Evolutionary conservation across 2,888 invertebrate genomes (phyloP).

Genomic region (Diarsia dahlii): DNA sequence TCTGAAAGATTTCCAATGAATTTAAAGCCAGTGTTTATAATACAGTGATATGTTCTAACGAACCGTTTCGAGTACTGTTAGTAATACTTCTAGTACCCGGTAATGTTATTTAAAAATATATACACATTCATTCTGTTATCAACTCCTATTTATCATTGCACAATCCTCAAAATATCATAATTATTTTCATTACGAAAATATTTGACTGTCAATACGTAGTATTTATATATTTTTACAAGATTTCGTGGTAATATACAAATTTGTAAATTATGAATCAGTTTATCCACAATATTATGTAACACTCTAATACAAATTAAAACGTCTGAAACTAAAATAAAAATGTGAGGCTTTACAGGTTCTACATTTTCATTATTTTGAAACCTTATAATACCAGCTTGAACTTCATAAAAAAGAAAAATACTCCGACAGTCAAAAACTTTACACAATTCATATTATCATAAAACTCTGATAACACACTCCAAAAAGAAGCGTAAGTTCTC

Average conservation of each 20-base stretch:
- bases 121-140: slow-evolving; percentile 47
- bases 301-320: background rate
- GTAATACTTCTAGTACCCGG: slow-evolving; percentile 70
- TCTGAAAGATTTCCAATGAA: background rate
- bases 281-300: background rate
- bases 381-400: background rate
- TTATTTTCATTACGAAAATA: slow-evolving; percentile 23
- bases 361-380: background rate
- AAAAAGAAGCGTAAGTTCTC: slow-evolving; percentile 45
- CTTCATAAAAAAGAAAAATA: background rate
- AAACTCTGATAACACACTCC: slow-evolving; percentile 44
- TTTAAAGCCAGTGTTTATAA: background rate
- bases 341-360: background rate
- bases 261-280: background rate
- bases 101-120: slow-evolving; percentile 51
- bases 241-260: background rate
- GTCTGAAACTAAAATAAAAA: background rate
- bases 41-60: slow-evolving; percentile 24
- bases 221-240: background rate
- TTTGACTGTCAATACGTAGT: slow-evolving; percentile 4
- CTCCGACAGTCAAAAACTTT: slow-evolving; percentile 12
- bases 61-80: slow-evolving; percentile 52
- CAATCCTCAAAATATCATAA: slow-evolving; percentile 64
- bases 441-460: slow-evolving; percentile 47
- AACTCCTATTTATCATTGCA: slow-evolving; percentile 64